These are phyloP conservation scores for Acanthis flammea DNA, from an alignment of 2,797 vertebrate genomes.

Conservation along the genomic window DNA sequence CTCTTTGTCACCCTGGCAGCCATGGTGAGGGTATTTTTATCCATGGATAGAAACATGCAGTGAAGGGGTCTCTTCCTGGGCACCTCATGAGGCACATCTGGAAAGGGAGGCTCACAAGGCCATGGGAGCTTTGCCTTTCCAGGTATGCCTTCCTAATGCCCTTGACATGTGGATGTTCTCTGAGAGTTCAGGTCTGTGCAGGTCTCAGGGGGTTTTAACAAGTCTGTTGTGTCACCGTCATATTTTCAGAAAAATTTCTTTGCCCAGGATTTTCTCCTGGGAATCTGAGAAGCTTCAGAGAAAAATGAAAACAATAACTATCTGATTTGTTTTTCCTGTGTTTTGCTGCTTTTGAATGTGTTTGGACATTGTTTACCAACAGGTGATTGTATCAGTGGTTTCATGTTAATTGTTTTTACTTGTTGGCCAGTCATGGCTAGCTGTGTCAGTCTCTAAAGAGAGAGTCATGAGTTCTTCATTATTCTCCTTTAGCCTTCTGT, in stretches of 20 bases:
- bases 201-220: not conserved
- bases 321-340: no score
- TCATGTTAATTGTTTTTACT: no score
- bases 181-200: not conserved
- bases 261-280: no score
- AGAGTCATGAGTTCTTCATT: no score
- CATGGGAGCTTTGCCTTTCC: not conserved
- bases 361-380: no score
- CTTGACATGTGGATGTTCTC: rapidly evolving
- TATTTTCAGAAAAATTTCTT: not conserved
- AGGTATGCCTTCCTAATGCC: not conserved
- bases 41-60: rapidly evolving
- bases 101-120: not conserved
- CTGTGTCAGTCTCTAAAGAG: no score
- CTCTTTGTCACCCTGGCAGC: not conserved
- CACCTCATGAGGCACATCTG: not conserved
- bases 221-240: not conserved
- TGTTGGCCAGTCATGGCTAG: no score
- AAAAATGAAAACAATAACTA: no score
- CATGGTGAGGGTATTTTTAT: rapidly evolving
- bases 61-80: not conserved
- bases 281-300: no score
- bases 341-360: no score
- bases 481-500: no score
- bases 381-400: no score